Evolutionary conservation across 2,888 invertebrate genomes (phyloP), one percentile per base, ranked within the genome.

Genomic region (Altica lythri): DNA sequence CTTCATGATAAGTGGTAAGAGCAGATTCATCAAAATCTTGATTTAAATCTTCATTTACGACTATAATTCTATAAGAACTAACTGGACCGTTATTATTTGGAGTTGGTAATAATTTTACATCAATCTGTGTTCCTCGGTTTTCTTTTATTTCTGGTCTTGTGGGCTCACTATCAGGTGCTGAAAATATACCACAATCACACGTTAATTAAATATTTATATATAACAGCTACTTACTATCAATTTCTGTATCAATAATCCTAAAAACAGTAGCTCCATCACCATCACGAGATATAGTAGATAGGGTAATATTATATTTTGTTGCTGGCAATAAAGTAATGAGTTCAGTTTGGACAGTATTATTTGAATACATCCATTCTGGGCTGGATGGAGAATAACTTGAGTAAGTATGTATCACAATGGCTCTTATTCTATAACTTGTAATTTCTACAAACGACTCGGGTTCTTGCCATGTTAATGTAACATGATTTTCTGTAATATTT

Each of bases 11-110:
- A 68, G 86, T 82, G n/a, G 81, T 82, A 10, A 86, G 79, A 45
- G 79, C 80, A 25, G 83, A 81, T 49, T 77, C 78, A 59, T 83
- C 84, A 68, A 84, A 87, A 13, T 81, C 83, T 73, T 83, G 85
- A 70, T 79, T 82, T 61, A 79, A 81, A 48, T 83, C 80, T 46
- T 86, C 82, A 62, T 86, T 83, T 18, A 89, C 83, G 0, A 92
- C 84, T 30, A 91, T 83, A 29, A 95, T 78, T 66, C 86, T 81
- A 66, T 93, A 90, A 64, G 83, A 81, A 10, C 83, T 83, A 0
- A 93, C 80, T 0, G 93, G 93, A 0, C 93, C 93, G 70, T 88
- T 88, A 34, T 86, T 83, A 73, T 92, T 89, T 44, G 77, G 79
- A 1, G 87, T 85, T 59, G 86, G 81, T 6, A 83, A 80, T 19